Evolutionary conservation across 2,113 vertebrate species (phyloP).

Genomic region (Psilopsiagon aymara): DNA sequence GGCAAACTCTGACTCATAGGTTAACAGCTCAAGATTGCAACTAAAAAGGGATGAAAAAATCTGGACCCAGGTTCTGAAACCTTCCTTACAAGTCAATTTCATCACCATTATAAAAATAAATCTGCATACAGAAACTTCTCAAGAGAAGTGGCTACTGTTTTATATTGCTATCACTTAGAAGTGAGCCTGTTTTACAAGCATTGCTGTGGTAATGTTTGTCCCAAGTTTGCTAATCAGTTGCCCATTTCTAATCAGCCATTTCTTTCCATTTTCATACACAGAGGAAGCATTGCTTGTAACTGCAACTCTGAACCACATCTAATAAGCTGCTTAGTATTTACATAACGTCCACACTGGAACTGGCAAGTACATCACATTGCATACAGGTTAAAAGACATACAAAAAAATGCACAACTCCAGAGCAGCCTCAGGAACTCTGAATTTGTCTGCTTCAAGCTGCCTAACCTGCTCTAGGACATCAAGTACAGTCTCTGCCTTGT

Average conservation of each 20-base stretch:
- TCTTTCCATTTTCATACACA: neutral
- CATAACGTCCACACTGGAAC: neutral
- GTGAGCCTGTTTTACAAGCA: neutral
- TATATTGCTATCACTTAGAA: neutral
- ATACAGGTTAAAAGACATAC: neutral
- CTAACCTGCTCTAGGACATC: neutral
- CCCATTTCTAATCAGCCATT: neutral
- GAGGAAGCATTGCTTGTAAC: neutral
- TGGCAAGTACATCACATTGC: neutral
- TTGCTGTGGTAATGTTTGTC: neutral
- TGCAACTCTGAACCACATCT: neutral
- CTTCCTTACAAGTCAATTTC: neutral
- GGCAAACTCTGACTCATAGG: neutral
- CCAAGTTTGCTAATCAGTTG: neutral
- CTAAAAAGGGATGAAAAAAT: neutral
- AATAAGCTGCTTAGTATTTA: conserved; percentile 2
- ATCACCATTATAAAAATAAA: neutral
- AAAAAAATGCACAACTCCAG: neutral
- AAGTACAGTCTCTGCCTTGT: neutral
- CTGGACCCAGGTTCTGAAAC: neutral
- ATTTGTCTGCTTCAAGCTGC: neutral
- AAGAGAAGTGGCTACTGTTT: neutral
- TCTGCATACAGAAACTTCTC: neutral
- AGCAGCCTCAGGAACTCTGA: neutral
- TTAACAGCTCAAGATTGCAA: neutral